Evolutionary conservation across 2,113 vertebrate genomes (phyloP).

Genomic region (Tapirus terrestris): DNA sequence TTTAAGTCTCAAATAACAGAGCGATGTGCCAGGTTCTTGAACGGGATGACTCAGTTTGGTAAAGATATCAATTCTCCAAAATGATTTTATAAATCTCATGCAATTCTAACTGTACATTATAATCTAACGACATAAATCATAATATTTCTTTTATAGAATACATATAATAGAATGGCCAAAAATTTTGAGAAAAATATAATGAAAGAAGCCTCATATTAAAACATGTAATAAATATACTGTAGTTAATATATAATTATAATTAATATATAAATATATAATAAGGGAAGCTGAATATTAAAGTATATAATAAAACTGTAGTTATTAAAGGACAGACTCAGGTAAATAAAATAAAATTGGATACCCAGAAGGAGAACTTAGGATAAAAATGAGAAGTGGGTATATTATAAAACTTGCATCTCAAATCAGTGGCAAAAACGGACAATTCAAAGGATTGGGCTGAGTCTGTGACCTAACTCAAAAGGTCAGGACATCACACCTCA

Average conservation of each 20-base stretch:
- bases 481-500: background rate
- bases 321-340: background rate
- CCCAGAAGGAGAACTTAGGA: background rate
- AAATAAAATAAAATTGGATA: background rate
- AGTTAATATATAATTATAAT: background rate
- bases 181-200: background rate
- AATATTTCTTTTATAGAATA: background rate
- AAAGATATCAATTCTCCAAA: background rate
- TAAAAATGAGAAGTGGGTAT: background rate
- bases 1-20: background rate
- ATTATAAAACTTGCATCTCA: background rate
- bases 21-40: background rate
- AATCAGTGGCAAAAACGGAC: background rate
- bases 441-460: background rate
- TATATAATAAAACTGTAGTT: background rate
- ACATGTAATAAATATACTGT: background rate
- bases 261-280: background rate
- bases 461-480: background rate
- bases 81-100: background rate
- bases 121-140: background rate
- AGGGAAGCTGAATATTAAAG: background rate
- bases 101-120: background rate
- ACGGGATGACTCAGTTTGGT: background rate
- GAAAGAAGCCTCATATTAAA: background rate
- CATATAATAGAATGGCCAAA: background rate